Evolutionary conservation across 2,888 invertebrate genomes (phyloP), one percentile per base, ranked within the genome.

Genomic region (Eudasyphora cyanicolor): DNA sequence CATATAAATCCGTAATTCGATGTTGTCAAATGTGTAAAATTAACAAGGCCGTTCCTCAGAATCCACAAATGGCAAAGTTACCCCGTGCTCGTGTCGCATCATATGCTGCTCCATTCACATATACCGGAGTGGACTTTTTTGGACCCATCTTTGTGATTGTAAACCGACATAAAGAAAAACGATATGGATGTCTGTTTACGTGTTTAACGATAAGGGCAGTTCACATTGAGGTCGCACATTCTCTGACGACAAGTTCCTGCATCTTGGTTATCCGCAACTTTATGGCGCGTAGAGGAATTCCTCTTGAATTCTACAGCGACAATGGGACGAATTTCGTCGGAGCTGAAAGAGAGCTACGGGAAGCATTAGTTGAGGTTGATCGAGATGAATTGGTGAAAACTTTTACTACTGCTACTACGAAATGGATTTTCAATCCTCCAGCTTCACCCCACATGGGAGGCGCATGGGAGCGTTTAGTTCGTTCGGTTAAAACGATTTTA

Each of bases 171-270:
- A 49, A 32, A 12, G 69, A 79, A 35, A 70, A 76, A 42, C 42
- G n/a, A n/a, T n/a, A n/a, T 17, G 83, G 84, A 7, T 51, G 17
- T 27, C 8, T 78, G 38, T 85, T 86, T 17, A 84, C 82, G 5
- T 86, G 86, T 38, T 62, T 84, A 17, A 85, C 85, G 3, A 75
- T 79, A 24, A 73, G n/a, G n/a, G n/a, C n/a, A n/a, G 87, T 17
- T 54, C n/a, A n/a, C n/a, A n/a, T n/a, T n/a, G n/a, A n/a, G n/a
- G n/a, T n/a, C n/a, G n/a, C n/a, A n/a, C n/a, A n/a, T n/a, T n/a
- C n/a, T n/a, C n/a, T n/a, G n/a, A n/a, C n/a, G 8, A 76, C 35
- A 0, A 42, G n/a, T 12, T 76, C 76, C 6, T 71, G 64, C 5
- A 71, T 73, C 38, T 17, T 73, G 10, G 27, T 64, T 21, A 60